phyloP scores from a whole-genome alignment of 2,888 invertebrate species.

The Periphyllus acericola region DNA sequence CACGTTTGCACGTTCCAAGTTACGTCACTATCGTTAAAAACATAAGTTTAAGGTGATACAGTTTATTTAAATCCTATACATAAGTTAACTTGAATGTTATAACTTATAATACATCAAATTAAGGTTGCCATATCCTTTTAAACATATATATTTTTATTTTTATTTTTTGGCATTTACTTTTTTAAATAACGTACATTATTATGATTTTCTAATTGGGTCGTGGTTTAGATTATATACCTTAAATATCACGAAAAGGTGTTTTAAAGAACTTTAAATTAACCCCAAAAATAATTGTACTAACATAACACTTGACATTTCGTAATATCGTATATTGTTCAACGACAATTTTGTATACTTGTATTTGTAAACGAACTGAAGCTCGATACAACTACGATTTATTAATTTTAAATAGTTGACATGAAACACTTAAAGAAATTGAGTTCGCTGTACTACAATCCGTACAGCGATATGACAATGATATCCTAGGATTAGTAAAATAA shows the following conservation, averaged over 20 bases:
- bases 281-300: neutral
- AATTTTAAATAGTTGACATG: neutral
- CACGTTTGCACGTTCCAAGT: neutral
- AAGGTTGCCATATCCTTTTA: neutral
- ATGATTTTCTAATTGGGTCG: neutral
- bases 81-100: neutral
- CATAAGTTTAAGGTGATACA: neutral
- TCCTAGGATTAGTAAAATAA: too few relatives aligned
- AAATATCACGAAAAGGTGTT: slow-evolving; percentile 45
- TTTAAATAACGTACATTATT: neutral
- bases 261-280: slow-evolving; percentile 22
- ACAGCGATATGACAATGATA: too few relatives aligned
- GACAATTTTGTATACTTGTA: neutral
- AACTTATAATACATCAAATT: neutral
- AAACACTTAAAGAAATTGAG: too few relatives aligned
- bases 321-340: neutral
- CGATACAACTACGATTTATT: neutral
- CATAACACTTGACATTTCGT: slow-evolving; percentile 17
- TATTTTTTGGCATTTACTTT: neutral
- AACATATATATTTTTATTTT: neutral
- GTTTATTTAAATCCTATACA: too few relatives aligned
- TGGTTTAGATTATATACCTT: neutral
- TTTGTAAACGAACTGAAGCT: neutral
- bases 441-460: too few relatives aligned
- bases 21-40: neutral